phyloP scores from a whole-genome alignment of 2,888 invertebrate genomes.

The Pseudococcus jackbeardsleyi region DNA sequence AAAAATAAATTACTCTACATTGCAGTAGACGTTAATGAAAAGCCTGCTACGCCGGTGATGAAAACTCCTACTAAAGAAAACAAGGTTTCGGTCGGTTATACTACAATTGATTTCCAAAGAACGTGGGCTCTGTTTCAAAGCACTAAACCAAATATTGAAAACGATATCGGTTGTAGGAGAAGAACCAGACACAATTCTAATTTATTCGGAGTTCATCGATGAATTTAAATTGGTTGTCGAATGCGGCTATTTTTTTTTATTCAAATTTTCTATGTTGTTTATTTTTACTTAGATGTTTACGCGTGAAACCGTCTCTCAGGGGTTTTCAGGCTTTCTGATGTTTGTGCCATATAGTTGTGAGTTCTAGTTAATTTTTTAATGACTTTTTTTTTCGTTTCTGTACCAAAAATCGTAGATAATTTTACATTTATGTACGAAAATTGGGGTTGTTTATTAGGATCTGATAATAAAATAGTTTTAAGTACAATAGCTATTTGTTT shows the following conservation, averaged over 20 bases:
- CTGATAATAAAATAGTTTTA: slow-evolving; percentile 38
- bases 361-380: neutral
- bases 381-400: neutral
- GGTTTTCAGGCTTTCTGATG: neutral
- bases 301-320: slow-evolving; percentile 30
- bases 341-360: slow-evolving; percentile 48
- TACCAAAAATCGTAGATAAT: neutral
- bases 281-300: slow-evolving; percentile 5
- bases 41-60: slow-evolving; percentile 31
- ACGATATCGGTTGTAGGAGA: slow-evolving; percentile 80
- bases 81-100: slow-evolving; percentile 77
- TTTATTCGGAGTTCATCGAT: slow-evolving; percentile 52
- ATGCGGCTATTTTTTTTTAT: neutral
- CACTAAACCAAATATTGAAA: slow-evolving; percentile 76
- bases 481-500: slow-evolving; percentile 6
- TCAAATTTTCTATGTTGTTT: slow-evolving; percentile 42
- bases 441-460: neutral
- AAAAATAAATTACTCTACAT: slow-evolving; percentile 52
- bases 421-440: neutral
- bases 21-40: slow-evolving; percentile 19
- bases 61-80: slow-evolving; percentile 28
- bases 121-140: slow-evolving; percentile 90
- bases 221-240: neutral
- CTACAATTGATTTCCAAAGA: slow-evolving; percentile 94
- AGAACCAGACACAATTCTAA: slow-evolving; percentile 86